Percentiles rank a stretch among this genome's conserved stretches.
These are phyloP conservation scores for Rutpela maculata DNA, from an alignment of 2,888 invertebrate genomes.

Conservation along the genomic window DNA sequence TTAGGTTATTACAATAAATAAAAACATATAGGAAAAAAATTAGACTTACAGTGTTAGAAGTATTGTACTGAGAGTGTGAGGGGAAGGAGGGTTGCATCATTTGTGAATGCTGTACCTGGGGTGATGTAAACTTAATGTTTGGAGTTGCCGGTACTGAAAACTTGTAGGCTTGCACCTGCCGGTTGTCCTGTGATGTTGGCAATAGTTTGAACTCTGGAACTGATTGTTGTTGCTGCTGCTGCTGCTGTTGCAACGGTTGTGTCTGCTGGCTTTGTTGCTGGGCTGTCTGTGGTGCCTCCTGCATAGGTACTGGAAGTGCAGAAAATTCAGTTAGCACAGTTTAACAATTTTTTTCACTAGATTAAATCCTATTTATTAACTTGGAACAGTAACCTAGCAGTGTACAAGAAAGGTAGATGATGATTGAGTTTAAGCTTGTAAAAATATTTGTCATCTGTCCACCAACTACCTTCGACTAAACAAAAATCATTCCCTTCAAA, in stretches of 20 bases:
- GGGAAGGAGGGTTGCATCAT: conserved; percentile 60
- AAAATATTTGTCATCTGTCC: too few species aligned
- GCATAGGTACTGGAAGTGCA: conserved; percentile 31
- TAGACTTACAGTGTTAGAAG: conserved; percentile 62
- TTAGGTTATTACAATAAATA: neutral
- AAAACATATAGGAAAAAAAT: conserved; percentile 18
- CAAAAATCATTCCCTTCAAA: too few species aligned
- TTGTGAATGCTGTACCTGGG: conserved; percentile 62
- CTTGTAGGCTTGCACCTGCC: conserved; percentile 64
- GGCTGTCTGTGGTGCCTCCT: conserved; percentile 34
- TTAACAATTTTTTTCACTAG: neutral
- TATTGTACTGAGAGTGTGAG: conserved; percentile 61
- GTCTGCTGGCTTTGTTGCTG: conserved; percentile 22
- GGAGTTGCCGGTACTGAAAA: conserved; percentile 65
- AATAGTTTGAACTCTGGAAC: conserved; percentile 60
- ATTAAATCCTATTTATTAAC: too few species aligned
- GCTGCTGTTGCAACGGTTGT: conserved; percentile 43
- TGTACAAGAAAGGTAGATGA: too few species aligned
- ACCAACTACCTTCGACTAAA: too few species aligned
- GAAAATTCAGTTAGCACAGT: neutral
- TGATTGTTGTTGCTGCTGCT: conserved; percentile 54
- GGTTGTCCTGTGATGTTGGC: conserved; percentile 51
- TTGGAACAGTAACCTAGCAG: too few species aligned
- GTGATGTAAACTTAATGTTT: conserved; percentile 69
- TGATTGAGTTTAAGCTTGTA: too few species aligned